phyloP scores from a whole-genome alignment of 2,888 invertebrate genomes.

The Mystacides longicornis region DNA sequence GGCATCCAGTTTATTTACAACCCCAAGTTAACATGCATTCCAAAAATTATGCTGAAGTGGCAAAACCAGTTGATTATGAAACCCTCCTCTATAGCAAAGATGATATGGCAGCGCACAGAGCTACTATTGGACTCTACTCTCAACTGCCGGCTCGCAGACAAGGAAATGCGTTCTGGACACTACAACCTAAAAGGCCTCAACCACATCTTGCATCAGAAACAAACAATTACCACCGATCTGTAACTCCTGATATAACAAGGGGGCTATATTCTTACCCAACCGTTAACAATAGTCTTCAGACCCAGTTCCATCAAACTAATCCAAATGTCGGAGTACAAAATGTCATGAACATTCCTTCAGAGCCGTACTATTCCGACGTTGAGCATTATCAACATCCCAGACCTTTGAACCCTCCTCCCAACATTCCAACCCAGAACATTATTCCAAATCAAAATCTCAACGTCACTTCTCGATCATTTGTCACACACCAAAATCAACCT shows the following conservation, averaged over 20 bases:
- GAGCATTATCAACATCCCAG: background rate
- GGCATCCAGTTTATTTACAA: constrained; percentile 32
- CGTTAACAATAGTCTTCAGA: background rate
- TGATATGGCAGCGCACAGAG: constrained; percentile 2
- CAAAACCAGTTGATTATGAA: constrained; percentile 20
- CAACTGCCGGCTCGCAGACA: constrained; percentile 27
- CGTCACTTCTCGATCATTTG: constrained; percentile 8
- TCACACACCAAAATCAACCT: constrained; percentile 16
- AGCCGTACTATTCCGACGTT: background rate
- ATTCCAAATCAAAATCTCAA: background rate
- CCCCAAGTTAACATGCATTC: constrained; percentile 27
- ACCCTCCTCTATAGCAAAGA: constrained; percentile 21
- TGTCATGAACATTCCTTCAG: constrained; percentile 1
- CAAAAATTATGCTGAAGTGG: constrained; percentile 26
- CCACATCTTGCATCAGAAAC: constrained; percentile 28
- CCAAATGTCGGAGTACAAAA: background rate
- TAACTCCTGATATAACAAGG: constrained; percentile 19
- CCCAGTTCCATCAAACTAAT: background rate
- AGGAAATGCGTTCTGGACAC: constrained; percentile 53
- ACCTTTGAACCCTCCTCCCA: background rate
- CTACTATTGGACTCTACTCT: background rate
- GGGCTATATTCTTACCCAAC: constrained; percentile 9
- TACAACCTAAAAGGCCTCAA: constrained; percentile 39
- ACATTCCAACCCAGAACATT: background rate
- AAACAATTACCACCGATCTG: constrained; percentile 22